A percentile compares a stretch with the other conserved stretches of the same genome.
These are phyloP conservation scores for Adelphocoris suturalis DNA, from an alignment of 2,888 invertebrate species.

Conservation along the genomic window DNA sequence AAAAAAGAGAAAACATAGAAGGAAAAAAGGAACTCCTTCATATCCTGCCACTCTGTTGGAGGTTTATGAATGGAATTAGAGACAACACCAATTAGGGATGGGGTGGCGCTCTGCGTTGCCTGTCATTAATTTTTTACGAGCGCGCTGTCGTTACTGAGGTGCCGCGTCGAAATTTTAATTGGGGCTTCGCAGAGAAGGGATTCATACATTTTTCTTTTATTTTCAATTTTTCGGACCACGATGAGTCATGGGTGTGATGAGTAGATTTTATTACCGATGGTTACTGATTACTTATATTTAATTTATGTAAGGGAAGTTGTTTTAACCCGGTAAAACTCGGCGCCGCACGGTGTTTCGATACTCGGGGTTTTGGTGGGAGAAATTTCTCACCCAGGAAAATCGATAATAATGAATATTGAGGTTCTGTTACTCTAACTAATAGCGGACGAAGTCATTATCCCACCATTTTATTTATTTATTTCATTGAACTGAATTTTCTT, in stretches of 20 bases:
- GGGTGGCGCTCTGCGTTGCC: neutral
- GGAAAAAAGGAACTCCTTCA: neutral
- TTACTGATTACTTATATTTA: neutral
- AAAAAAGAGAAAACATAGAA: neutral
- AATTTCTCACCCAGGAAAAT: too few species aligned
- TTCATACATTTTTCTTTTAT: neutral
- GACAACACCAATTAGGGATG: constrained; percentile 40
- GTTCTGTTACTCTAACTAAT: too few species aligned
- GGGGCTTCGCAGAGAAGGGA: neutral
- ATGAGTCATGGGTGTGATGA: neutral
- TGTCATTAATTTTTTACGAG: constrained; percentile 39
- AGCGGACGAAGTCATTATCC: too few species aligned
- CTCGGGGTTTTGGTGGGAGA: too few species aligned
- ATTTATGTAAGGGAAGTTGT: too few species aligned
- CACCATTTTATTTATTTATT: too few species aligned
- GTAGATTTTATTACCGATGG: neutral
- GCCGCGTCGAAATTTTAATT: constrained; percentile 32
- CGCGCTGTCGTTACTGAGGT: neutral
- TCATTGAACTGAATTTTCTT: too few species aligned
- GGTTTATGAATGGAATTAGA: constrained; percentile 30
- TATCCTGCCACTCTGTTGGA: neutral
- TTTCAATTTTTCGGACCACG: neutral
- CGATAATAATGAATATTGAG: too few species aligned
- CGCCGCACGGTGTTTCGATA: too few species aligned
- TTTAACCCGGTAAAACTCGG: too few species aligned